These are phyloP conservation scores for Octonoba sinensis DNA, from an alignment of 2,888 invertebrate species.

Conservation along the genomic window DNA sequence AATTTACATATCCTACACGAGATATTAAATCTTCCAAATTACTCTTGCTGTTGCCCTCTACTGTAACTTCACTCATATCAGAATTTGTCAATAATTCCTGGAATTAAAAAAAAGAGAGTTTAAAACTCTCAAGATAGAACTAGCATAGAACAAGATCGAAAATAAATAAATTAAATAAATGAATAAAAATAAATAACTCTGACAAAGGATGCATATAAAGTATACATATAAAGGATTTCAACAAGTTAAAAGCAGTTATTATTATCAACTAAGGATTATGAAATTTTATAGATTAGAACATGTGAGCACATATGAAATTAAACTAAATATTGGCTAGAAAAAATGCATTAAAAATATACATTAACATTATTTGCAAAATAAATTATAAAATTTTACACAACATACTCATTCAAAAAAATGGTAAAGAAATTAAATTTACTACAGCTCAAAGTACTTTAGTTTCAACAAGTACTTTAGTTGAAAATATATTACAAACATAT, in stretches of 20 bases:
- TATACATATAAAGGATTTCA: background rate
- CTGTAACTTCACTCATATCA: conserved; percentile 89
- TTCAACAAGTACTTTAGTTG: too few species aligned
- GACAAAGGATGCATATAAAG: background rate
- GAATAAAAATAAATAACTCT: background rate
- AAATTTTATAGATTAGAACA: too few species aligned
- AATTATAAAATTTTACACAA: too few species aligned
- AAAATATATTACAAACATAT: too few species aligned
- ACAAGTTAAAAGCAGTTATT: background rate
- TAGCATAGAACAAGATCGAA: background rate
- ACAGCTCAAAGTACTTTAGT: too few species aligned
- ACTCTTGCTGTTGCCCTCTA: conserved; percentile 90
- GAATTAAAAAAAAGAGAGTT: background rate
- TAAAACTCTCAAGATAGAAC: too few species aligned
- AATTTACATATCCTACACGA: conserved; percentile 91
- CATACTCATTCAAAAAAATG: too few species aligned
- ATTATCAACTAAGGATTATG: background rate
- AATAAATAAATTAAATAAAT: background rate
- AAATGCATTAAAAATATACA: too few species aligned
- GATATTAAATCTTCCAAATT: conserved; percentile 84
- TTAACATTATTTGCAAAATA: too few species aligned
- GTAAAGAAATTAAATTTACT: too few species aligned
- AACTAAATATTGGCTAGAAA: too few species aligned
- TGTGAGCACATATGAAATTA: too few species aligned
- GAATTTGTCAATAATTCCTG: conserved; percentile 66